Conservation (phyloP, 2,113 vertebrate species). For the Prolemur simus region DNA sequence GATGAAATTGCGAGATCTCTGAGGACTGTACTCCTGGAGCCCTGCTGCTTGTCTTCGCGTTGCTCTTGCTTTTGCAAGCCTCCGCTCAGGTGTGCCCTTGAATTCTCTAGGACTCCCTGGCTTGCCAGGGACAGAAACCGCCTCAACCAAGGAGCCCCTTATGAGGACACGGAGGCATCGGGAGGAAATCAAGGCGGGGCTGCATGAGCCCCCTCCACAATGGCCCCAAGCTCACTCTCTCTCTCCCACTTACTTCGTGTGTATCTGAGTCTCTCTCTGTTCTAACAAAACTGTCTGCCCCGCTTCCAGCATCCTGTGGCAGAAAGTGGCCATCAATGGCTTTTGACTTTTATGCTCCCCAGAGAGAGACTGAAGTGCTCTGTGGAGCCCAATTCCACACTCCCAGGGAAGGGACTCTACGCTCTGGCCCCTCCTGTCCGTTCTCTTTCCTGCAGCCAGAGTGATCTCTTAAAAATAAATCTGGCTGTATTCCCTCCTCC, state of each 20-base stretch:
- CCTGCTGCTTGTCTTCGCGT: not conserved
- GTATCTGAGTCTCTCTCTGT: not conserved
- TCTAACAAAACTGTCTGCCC: not conserved
- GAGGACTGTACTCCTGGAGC: not conserved
- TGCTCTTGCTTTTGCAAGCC: not conserved
- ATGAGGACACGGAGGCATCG: not conserved
- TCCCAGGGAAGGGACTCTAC: rapidly evolving
- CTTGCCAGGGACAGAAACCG: not conserved
- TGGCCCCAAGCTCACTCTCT: not conserved
- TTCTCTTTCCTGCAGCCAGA: not conserved
- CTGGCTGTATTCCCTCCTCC: not conserved
- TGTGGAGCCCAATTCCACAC: not conserved
- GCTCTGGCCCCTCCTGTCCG: too few relatives aligned
- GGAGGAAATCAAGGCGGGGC: not conserved
- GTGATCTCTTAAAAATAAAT: not conserved
- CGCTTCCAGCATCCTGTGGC: not conserved
- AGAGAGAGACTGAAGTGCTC: not conserved
- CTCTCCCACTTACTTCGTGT: not conserved
- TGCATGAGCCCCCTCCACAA: not conserved
- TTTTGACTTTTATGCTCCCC: not conserved
- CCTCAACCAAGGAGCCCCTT: not conserved
- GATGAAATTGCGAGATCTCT: not conserved
- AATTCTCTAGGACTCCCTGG: not conserved
- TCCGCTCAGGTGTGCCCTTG: not conserved
- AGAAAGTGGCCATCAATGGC: not conserved